These are phyloP conservation scores for Takifugu bimaculatus DNA, from an alignment of 2,113 vertebrate species.

Conservation along the genomic window DNA sequence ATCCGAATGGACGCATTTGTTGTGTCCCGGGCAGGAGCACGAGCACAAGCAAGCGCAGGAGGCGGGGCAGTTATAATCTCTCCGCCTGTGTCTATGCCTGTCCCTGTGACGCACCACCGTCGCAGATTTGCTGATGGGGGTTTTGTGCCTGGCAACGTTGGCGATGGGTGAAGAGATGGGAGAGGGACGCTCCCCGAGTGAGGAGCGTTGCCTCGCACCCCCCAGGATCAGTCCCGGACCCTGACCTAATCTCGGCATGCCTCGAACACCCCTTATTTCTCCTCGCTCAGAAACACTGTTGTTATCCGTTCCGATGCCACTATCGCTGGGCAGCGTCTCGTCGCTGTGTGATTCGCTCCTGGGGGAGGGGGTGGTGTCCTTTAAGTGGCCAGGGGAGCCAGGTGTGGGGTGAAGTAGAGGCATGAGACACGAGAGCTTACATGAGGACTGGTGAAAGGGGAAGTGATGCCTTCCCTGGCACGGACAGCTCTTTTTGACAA, in stretches of 20 bases:
- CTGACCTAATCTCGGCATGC: slow-evolving; percentile 61
- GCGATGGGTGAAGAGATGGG: slow-evolving; percentile 57
- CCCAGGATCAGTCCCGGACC: slow-evolving; percentile 55
- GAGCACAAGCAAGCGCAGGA: slow-evolving; percentile 57
- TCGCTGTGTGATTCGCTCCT: slow-evolving; percentile 91
- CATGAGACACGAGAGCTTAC: slow-evolving; percentile 76
- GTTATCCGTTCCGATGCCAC: slow-evolving; percentile 89
- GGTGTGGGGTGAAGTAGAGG: slow-evolving; percentile 61
- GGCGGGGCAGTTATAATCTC: slow-evolving; percentile 70
- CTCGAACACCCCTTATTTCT: slow-evolving; percentile 73
- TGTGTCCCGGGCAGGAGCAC: slow-evolving; percentile 59
- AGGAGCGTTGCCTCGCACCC: slow-evolving; percentile 80
- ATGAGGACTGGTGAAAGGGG: slow-evolving; percentile 71
- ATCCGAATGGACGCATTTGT: slow-evolving; percentile 58
- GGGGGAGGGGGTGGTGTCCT: slow-evolving; percentile 88
- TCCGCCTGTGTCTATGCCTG: slow-evolving; percentile 88
- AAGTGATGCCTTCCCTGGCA: slow-evolving; percentile 70
- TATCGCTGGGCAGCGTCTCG: slow-evolving; percentile 88
- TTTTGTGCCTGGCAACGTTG: slow-evolving; percentile 70
- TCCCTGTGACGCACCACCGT: slow-evolving; percentile 76
- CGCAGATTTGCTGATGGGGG: slow-evolving; percentile 64
- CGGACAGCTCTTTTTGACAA: slow-evolving; percentile 80
- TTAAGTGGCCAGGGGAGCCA: slow-evolving; percentile 76
- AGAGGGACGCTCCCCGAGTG: slow-evolving; percentile 80
- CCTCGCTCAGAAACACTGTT: slow-evolving; percentile 88